Conservation (phyloP, 1,140 invertebrate species). For the Papilio xuthus region DNA sequence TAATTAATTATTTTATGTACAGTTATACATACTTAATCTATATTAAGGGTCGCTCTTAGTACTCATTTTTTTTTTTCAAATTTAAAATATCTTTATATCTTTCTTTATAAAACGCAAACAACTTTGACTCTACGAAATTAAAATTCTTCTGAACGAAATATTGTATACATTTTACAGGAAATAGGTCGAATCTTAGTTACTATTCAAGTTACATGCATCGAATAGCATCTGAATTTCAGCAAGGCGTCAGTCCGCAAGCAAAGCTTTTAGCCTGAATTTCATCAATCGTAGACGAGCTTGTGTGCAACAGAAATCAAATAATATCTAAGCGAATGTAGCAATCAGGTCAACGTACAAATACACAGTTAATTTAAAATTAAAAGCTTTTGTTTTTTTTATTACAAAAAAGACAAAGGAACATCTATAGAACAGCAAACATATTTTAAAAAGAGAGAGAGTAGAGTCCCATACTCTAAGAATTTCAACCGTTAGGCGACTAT, state of each 20-base stretch:
- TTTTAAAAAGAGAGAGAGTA: too few relatives aligned
- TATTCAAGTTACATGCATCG: neutral
- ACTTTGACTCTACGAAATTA: too few relatives aligned
- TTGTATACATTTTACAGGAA: neutral
- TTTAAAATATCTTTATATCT: too few relatives aligned
- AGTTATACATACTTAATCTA: too few relatives aligned
- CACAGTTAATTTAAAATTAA: neutral
- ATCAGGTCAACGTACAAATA: neutral
- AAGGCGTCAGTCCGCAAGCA: slow-evolving; percentile 3
- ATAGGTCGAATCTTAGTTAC: neutral
- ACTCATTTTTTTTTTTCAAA: too few relatives aligned
- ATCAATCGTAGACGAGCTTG: neutral
- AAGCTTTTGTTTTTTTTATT: neutral
- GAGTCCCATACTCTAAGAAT: too few relatives aligned
- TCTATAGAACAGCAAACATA: too few relatives aligned
- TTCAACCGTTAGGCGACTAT: too few relatives aligned
- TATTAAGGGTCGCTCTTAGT: too few relatives aligned
- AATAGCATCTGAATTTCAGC: neutral
- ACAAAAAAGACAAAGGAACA: neutral
- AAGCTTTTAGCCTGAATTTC: neutral
- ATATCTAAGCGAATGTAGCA: neutral
- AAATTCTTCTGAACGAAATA: neutral
- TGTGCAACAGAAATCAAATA: neutral
- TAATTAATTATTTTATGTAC: too few relatives aligned
- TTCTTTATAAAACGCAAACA: too few relatives aligned